phyloP scores from a whole-genome alignment of 2,888 invertebrate genomes.

The Nemotelus nigrinus region DNA sequence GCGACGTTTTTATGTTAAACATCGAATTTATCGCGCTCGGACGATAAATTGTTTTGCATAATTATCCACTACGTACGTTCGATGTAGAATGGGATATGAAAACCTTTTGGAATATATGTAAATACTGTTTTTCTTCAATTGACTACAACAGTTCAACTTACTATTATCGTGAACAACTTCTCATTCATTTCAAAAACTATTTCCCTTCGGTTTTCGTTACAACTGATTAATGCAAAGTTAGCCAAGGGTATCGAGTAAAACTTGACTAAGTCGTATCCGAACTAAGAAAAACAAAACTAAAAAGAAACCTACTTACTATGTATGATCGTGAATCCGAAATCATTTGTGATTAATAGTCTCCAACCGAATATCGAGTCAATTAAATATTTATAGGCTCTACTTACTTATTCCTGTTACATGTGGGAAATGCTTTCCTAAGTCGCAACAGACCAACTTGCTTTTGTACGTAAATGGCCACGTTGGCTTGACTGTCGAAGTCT shows the following conservation, averaged over 20 bases:
- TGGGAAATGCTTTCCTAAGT: conserved; percentile 11
- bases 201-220: neutral
- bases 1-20: too few species aligned
- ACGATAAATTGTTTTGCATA: too few species aligned
- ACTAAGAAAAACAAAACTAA: neutral
- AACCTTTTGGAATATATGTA: too few species aligned
- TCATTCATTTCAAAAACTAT: neutral
- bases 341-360: conserved; percentile 42
- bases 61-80: too few species aligned
- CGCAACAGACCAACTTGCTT: neutral
- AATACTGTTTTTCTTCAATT: too few species aligned
- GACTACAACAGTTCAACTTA: too few species aligned
- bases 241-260: neutral
- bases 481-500: neutral
- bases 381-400: conserved; percentile 44
- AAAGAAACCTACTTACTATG: conserved; percentile 27
- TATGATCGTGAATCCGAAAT: conserved; percentile 41
- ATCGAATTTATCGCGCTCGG: too few species aligned
- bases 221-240: neutral
- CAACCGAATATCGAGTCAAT: conserved; percentile 38
- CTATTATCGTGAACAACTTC: too few species aligned
- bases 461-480: too few species aligned
- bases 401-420: conserved; percentile 27
- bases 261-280: too few species aligned
- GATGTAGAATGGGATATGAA: too few species aligned